Evolutionary conservation across 2,113 vertebrate genomes (phyloP), one percentile per base, ranked within the genome.

Genomic region (Protobothrops flavoviridis): DNA sequence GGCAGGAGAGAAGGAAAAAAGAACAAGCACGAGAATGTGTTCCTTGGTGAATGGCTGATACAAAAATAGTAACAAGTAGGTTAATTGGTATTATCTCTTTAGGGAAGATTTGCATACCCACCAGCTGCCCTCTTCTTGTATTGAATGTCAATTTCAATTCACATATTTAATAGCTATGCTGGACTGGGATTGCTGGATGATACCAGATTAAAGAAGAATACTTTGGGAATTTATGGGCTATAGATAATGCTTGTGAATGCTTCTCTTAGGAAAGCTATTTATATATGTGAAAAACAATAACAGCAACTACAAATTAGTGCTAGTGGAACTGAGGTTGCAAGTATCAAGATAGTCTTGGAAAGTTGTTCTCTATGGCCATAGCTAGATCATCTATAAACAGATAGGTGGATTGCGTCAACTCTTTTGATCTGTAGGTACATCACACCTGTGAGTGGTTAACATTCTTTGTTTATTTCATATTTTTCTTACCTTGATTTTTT

Each of bases 11-110:
- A 81, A 81, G 33, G 33, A 2, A 93, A 89, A 94, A 55, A 95
- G 89, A 95, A 93, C 87, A 92, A 93, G 57, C 39, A 69, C 88
- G 92, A 81, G 88, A 95, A 87, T 56, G 55, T 85, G 59, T 74
- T 90, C 24, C 33, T 93, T 92, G 90, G 59, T 94, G 92, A 64
- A 24, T 92, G 43, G 88, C 81, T 53, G 0, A 0, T 93, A 94
- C 4, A 94, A 95, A 94, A 93, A 6, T 4, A 1, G n/a, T n/a
- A 64, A 88, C 43, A 45, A 90, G 52, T 33, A 39, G 94, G 23
- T 29, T 1, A 91, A 57, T 81, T 5, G 87, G 61, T 94, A 92
- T 92, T 48, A 85, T 93, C 4, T 87, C 93, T 94, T 92, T n/a
- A 89, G 92, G 55, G 86, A 5, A 39, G 33, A 1, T 43, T 81